Evolutionary conservation across 2,888 invertebrate genomes (phyloP).

Genomic region (Dasysyrphus albostriatus): DNA sequence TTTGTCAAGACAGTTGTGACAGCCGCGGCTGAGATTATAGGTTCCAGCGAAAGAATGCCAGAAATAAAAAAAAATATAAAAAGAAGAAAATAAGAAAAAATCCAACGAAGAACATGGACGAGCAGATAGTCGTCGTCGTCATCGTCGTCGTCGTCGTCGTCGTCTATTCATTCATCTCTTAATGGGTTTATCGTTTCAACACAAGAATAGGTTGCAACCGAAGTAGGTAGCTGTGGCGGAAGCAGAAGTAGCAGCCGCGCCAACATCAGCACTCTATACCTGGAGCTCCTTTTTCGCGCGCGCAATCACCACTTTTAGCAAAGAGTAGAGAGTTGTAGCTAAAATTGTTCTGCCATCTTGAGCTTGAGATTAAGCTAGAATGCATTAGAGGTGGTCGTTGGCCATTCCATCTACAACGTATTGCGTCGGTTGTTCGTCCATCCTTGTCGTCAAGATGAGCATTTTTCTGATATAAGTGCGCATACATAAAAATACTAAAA

Average conservation of each 20-base stretch:
- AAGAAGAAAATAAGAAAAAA: conserved; percentile 14
- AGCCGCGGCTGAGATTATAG: conserved; percentile 60
- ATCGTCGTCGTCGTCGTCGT: neutral
- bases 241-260: conserved; percentile 19
- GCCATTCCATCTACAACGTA: conserved; percentile 17
- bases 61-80: conserved; percentile 36
- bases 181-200: conserved; percentile 74
- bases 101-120: neutral
- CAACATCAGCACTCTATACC: conserved; percentile 29
- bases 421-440: conserved; percentile 18
- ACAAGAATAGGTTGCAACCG: conserved; percentile 46
- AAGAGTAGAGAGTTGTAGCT: conserved; percentile 56
- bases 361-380: conserved; percentile 67
- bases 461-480: conserved; percentile 60
- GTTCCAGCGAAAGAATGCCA: conserved; percentile 55
- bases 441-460: conserved; percentile 46
- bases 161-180: conserved; percentile 72
- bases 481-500: conserved; percentile 46
- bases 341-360: conserved; percentile 63
- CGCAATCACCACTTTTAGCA: conserved; percentile 51
- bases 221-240: conserved; percentile 44
- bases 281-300: conserved; percentile 36
- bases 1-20: conserved; percentile 72
- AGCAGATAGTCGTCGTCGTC: conserved; percentile 3
- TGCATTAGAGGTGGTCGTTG: conserved; percentile 73